These are phyloP conservation scores for Bombus huntii DNA, from an alignment of 1,140 invertebrate species.

Conservation along the genomic window DNA sequence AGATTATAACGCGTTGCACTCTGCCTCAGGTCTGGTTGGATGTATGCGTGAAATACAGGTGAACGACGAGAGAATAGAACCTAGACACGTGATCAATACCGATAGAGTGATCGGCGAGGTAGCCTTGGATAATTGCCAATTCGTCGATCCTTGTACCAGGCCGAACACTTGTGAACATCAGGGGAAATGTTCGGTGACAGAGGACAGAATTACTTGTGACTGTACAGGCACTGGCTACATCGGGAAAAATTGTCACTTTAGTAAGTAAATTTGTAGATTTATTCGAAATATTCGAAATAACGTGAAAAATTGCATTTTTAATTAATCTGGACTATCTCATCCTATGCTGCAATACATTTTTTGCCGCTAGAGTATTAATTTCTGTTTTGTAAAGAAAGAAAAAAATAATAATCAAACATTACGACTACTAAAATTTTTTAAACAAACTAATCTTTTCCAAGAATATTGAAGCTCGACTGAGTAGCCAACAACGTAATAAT, in stretches of 20 bases:
- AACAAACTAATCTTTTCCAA: too few species aligned
- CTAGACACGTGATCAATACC: conserved; percentile 91
- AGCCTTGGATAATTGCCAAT: conserved; percentile 94
- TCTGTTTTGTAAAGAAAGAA: too few species aligned
- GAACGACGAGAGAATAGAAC: conserved; percentile 85
- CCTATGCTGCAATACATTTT: too few species aligned
- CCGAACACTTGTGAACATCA: conserved; percentile 96
- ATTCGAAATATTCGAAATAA: background rate
- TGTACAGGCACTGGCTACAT: conserved; percentile 94
- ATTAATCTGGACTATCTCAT: too few species aligned
- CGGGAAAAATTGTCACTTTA: conserved; percentile 96
- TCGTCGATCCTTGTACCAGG: conserved; percentile 93
- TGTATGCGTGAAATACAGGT: conserved; percentile 94
- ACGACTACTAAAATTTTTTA: too few species aligned
- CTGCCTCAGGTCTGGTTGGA: conserved; percentile 89
- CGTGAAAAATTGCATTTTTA: too few species aligned
- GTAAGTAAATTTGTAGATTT: conserved; percentile 76
- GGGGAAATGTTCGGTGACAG: conserved; percentile 93
- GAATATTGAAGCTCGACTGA: too few species aligned
- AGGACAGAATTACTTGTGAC: conserved; percentile 93
- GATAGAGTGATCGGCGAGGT: conserved; percentile 92
- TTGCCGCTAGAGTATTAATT: too few species aligned
- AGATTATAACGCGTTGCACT: background rate
- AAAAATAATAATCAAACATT: too few species aligned
- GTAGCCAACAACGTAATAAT: too few species aligned